Evolutionary conservation across 2,797 vertebrate genomes (phyloP).

Genomic region (Sciaenops ocellatus): DNA sequence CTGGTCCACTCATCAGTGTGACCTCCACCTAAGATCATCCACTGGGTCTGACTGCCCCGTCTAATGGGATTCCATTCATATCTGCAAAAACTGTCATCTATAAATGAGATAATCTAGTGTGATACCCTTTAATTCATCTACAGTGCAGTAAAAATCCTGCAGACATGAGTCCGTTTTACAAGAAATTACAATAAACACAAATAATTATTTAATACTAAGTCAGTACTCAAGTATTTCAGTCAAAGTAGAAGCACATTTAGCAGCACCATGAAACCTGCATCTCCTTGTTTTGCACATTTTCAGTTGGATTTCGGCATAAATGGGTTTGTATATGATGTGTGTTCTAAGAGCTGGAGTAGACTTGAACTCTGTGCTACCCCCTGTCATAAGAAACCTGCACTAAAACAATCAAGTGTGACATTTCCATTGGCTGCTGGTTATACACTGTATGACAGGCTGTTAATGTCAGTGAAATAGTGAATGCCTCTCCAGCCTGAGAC

Average conservation of each 20-base stretch:
- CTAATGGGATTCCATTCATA: neutral
- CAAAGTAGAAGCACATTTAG: conserved; percentile 12
- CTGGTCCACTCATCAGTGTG: neutral
- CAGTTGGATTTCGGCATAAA: neutral
- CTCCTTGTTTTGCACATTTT: neutral
- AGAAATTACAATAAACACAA: neutral
- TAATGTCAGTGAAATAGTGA: neutral
- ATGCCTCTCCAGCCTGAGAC: neutral
- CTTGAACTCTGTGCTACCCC: neutral
- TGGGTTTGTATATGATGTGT: neutral
- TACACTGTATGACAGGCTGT: neutral
- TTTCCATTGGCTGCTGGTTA: neutral
- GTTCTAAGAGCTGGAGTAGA: too few relatives aligned
- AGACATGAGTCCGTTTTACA: neutral
- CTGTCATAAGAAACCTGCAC: neutral
- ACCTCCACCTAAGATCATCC: neutral
- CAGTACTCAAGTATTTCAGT: conserved; percentile 10
- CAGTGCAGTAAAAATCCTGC: neutral
- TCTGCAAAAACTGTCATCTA: neutral
- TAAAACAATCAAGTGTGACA: too few relatives aligned
- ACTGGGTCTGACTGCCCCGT: neutral
- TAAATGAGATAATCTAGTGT: neutral
- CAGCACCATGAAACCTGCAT: conserved; percentile 2
- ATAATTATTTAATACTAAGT: conserved; percentile 9
- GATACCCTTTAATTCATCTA: neutral